A percentile compares a stretch with the other conserved stretches of the same genome.
These are phyloP conservation scores for Vireo altiloquus DNA, from an alignment of 2,113 vertebrate genomes.

Conservation along the genomic window DNA sequence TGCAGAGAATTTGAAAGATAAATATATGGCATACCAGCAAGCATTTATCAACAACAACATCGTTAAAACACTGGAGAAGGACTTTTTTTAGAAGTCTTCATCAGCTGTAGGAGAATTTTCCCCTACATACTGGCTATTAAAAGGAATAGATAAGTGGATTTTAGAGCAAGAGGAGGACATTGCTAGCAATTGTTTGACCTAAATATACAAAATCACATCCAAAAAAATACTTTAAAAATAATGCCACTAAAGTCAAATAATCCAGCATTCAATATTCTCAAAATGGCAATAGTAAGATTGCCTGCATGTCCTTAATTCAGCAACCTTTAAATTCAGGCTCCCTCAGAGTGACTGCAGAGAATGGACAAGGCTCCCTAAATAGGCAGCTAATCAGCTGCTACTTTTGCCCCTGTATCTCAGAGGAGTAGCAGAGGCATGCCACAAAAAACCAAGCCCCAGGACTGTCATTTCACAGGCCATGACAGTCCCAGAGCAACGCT, in stretches of 20 bases:
- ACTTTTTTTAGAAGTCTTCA: neutral
- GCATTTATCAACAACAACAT: neutral
- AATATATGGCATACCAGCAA: neutral
- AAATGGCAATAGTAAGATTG: neutral
- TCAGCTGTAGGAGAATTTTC: neutral
- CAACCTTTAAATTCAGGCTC: constrained; percentile 13
- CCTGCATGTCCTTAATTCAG: constrained; percentile 22
- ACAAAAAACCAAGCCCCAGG: neutral
- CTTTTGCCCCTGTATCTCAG: neutral
- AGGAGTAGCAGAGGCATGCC: neutral
- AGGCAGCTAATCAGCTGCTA: constrained; percentile 20
- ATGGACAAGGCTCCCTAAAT: neutral
- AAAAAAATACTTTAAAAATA: constrained; percentile 31
- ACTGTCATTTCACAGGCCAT: neutral
- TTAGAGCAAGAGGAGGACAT: neutral
- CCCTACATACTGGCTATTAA: neutral
- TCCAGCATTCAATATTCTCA: neutral
- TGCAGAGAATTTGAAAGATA: neutral
- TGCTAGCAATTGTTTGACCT: constrained; percentile 12
- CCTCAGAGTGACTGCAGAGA: neutral
- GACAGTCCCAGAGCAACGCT: neutral
- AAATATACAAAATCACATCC: constrained; percentile 26
- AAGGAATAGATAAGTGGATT: neutral
- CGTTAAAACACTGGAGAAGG: neutral
- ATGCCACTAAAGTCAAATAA: neutral